Conservation (phyloP, 1,140 invertebrate species). For the Sitobion miscanthi region DNA sequence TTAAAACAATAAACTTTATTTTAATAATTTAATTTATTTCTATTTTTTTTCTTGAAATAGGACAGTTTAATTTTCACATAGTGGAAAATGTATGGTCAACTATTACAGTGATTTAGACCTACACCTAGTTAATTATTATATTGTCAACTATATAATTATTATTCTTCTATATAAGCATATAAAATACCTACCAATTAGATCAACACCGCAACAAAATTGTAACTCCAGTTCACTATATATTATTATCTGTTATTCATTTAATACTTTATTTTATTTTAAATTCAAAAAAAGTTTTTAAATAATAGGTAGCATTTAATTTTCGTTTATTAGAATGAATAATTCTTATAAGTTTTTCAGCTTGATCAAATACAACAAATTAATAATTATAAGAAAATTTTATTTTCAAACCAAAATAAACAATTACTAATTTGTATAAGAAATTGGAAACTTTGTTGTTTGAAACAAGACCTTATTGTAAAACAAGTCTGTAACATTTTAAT, state of each 20-base stretch:
- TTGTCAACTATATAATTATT: neutral
- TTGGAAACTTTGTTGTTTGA: slow-evolving; percentile 17
- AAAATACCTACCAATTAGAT: neutral
- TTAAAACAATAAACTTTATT: neutral
- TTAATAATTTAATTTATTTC: neutral
- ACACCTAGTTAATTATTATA: neutral
- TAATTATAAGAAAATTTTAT: neutral
- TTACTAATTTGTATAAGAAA: slow-evolving; percentile 17
- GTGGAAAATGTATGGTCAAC: neutral
- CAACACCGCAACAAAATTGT: neutral
- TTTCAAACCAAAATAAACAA: slow-evolving; percentile 4
- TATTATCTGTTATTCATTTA: neutral
- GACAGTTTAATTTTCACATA: neutral
- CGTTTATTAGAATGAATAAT: neutral
- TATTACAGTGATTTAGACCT: neutral
- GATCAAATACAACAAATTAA: neutral
- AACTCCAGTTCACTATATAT: neutral
- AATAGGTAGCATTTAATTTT: neutral
- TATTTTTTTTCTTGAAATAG: neutral
- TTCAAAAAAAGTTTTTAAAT: neutral
- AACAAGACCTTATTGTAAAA: neutral
- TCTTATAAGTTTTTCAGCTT: neutral
- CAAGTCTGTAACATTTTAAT: slow-evolving; percentile 27
- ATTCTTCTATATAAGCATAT: neutral
- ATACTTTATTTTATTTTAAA: neutral